Conservation (phyloP, 2,113 vertebrate species). For the Rhinoderma darwinii region DNA sequence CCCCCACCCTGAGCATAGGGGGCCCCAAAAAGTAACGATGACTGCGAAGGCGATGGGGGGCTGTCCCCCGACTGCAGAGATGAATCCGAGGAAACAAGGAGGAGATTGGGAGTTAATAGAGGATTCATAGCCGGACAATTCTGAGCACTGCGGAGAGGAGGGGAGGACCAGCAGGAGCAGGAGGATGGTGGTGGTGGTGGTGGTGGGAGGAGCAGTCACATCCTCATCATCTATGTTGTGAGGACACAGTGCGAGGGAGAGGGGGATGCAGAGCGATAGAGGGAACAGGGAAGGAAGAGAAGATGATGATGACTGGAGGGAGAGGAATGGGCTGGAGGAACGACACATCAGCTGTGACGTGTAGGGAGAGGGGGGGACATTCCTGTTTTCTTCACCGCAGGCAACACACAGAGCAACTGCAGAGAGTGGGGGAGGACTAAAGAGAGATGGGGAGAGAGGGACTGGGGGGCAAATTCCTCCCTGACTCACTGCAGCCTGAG, state of each 20-base stretch:
- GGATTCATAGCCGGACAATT: constrained; percentile 84
- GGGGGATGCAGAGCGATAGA: not conserved
- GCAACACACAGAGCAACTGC: constrained; percentile 45
- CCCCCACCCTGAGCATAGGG: constrained; percentile 63
- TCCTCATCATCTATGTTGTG: constrained; percentile 63
- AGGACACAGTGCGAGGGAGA: not conserved
- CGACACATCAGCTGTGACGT: constrained; percentile 46
- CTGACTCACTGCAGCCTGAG: not conserved
- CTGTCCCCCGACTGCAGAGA: constrained; percentile 61
- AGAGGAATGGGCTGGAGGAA: not conserved
- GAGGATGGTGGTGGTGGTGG: constrained; percentile 17
- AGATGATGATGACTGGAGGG: not conserved
- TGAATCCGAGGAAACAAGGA: constrained; percentile 70
- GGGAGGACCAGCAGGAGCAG: not conserved
- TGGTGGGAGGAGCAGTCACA: constrained; percentile 15
- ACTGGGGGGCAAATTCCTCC: too few species aligned
- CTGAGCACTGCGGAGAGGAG: constrained; percentile 54
- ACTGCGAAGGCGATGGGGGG: constrained; percentile 66
- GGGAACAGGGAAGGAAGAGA: not conserved
- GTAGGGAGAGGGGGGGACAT: constrained; percentile 33
- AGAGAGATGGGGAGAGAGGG: not conserved
- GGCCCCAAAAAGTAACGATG: constrained; percentile 61
- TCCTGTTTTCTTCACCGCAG: constrained; percentile 47
- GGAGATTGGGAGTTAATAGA: constrained; percentile 82
- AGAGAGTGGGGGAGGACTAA: constrained; percentile 3